Evolutionary conservation across 2,888 invertebrate genomes (phyloP).

Genomic region (Norana najaformis): DNA sequence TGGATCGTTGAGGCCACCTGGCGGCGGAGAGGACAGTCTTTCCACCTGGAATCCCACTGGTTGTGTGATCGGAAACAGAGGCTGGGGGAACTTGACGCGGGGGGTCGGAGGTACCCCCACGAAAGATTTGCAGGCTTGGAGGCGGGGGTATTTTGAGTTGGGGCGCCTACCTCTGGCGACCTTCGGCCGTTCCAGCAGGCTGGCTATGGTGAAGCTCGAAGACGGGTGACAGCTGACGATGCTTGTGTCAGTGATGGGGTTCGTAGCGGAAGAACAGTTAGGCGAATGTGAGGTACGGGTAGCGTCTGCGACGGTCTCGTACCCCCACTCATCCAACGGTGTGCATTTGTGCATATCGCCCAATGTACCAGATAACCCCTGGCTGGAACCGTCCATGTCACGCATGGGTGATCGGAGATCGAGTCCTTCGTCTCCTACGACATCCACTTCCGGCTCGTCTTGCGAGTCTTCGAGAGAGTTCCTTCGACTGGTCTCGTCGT

Average conservation of each 20-base stretch:
- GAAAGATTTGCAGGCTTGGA: constrained; percentile 64
- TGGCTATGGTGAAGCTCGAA: constrained; percentile 62
- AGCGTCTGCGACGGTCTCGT: neutral
- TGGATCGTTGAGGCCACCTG: neutral
- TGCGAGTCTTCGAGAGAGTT: neutral
- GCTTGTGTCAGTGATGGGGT: neutral
- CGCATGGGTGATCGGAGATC: neutral
- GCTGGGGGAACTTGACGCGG: constrained; percentile 42
- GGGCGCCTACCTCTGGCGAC: constrained; percentile 64
- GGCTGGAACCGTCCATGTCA: neutral
- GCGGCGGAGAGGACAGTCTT: constrained; percentile 44
- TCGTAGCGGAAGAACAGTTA: neutral
- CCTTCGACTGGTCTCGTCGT: neutral
- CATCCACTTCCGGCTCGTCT: constrained; percentile 64
- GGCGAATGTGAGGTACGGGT: neutral
- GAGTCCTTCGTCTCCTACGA: constrained; percentile 41
- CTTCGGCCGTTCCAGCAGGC: constrained; percentile 62
- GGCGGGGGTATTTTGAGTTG: constrained; percentile 65
- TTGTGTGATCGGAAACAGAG: constrained; percentile 65
- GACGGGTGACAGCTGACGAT: neutral
- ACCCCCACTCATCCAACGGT: neutral
- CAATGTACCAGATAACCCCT: neutral
- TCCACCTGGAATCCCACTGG: constrained; percentile 63
- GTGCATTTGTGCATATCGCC: neutral
- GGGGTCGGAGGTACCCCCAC: constrained; percentile 57